A percentile compares a stretch with the other conserved stretches of the same genome.
Conservation (phyloP, 2,797 vertebrate species). For the Pipistrellus pipistrellus region DNA sequence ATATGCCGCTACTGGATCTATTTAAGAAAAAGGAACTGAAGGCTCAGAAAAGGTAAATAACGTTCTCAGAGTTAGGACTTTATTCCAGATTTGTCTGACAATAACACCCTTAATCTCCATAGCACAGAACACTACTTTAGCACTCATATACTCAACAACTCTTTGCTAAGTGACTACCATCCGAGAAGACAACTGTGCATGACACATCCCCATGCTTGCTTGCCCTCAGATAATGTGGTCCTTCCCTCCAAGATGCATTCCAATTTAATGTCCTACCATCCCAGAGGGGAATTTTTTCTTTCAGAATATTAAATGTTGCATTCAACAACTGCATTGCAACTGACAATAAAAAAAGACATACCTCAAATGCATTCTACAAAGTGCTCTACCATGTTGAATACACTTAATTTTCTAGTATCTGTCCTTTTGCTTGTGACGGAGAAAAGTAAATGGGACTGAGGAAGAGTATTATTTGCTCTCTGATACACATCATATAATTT, state of each 20-base stretch:
- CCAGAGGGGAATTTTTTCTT: background rate
- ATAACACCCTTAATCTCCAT: background rate
- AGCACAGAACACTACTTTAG: background rate
- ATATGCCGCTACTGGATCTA: background rate
- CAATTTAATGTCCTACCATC: background rate
- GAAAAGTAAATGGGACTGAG: constrained; percentile 9
- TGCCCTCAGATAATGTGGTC: background rate
- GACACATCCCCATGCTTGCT: background rate
- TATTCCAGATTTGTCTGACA: background rate
- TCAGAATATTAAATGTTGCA: background rate
- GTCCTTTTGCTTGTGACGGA: background rate
- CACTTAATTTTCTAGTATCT: background rate
- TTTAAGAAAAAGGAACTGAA: constrained; percentile 18
- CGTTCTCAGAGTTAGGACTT: background rate
- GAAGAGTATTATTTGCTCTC: background rate
- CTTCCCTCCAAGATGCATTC: background rate
- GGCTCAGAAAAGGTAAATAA: background rate
- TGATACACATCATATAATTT: background rate
- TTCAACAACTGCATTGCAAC: constrained; percentile 7
- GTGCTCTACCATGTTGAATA: background rate
- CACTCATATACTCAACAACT: background rate
- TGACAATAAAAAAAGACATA: background rate
- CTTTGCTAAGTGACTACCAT: background rate
- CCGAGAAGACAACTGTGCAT: background rate
- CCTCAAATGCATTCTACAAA: background rate